Evolutionary conservation across 1,140 invertebrate genomes (phyloP), one percentile per base, ranked within the genome.

Genomic region (Araneus ventricosus): DNA sequence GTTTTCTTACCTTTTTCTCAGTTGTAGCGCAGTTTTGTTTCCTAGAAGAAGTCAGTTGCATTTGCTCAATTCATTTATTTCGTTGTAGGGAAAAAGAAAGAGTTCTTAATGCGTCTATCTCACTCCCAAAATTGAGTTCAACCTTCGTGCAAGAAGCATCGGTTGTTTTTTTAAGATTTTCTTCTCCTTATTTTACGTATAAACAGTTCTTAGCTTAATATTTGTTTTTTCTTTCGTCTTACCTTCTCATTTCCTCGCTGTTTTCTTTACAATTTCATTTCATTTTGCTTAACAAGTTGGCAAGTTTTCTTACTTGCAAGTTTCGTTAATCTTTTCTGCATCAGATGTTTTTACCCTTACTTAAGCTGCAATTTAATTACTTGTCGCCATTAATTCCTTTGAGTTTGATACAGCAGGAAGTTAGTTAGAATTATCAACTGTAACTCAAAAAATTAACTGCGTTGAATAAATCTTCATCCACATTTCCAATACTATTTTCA

Each of bases 1-100:
- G 61, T 70, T 92, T 92, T 92, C 45, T 45, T 39, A 41, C 61
- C n/a, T n/a, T 70, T 86, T 63, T n/a, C 61, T 75, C 63, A 85
- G 37, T 92, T 92, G 90, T 92, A 82, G 14, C 67, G 39, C 34
- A 70, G 27, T 86, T 86, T 92, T 92, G 57, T 86, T 92, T n/a
- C n/a, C 61, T 22, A 70, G n/a, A 45, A 59, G 61, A 92, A 92
- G 45, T 63, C 45, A 17, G 63, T 20, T 34, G 39, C 61, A 92
- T 92, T 92, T 92, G 34, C n/a, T n/a, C 86, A 92, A 92, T 92
- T 85, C 90, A 92, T 70, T 92, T 92, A 92, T 92, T 92, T 86
- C 70, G 61, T 27, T 86, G 90, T 70, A 8, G 27, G 39, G 27
- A 41, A 39, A 57, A 89, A 90, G 6, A 52, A 37, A 89, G 41